Conservation (phyloP, 30 jellyfish, hydroid and myxozoan genomes). For the Nemopilema nomurai region DNA sequence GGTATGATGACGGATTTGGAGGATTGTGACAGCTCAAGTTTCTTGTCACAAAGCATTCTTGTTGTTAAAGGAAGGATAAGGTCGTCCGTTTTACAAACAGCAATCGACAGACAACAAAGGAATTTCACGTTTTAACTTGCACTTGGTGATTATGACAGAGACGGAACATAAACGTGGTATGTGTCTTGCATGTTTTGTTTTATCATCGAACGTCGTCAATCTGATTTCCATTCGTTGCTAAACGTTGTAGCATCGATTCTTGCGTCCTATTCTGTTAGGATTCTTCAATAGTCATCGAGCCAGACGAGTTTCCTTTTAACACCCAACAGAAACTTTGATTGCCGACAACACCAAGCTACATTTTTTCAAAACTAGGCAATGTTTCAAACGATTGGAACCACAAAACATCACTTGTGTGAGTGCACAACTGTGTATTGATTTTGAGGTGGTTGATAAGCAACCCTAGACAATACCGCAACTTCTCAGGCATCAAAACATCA, state of each 20-base stretch:
- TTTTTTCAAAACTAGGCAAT: no score
- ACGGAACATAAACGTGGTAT: neutral
- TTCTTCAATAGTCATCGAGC: no score
- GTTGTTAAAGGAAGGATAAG: neutral
- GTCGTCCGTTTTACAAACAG: neutral
- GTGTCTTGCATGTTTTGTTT: neutral
- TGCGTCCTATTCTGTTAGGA: no score
- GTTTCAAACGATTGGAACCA: no score
- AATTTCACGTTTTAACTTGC: neutral
- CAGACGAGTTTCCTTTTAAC: no score
- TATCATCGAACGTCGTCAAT: no score
- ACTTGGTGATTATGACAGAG: neutral
- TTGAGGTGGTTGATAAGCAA: neutral
- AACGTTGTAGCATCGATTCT: no score
- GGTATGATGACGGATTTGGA: conserved; percentile 35
- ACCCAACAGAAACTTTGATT: no score
- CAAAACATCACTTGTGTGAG: no score
- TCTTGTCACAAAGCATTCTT: neutral
- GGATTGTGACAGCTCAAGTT: conserved; percentile 18
- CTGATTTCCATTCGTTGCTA: no score
- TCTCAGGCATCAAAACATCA: neutral
- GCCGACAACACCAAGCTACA: no score
- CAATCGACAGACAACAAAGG: neutral
- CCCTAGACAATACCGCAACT: neutral
- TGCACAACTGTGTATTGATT: no score